Evolutionary conservation across 2,113 vertebrate species (phyloP), one percentile per base, ranked within the genome.

Genomic region (Bufo bufo): DNA sequence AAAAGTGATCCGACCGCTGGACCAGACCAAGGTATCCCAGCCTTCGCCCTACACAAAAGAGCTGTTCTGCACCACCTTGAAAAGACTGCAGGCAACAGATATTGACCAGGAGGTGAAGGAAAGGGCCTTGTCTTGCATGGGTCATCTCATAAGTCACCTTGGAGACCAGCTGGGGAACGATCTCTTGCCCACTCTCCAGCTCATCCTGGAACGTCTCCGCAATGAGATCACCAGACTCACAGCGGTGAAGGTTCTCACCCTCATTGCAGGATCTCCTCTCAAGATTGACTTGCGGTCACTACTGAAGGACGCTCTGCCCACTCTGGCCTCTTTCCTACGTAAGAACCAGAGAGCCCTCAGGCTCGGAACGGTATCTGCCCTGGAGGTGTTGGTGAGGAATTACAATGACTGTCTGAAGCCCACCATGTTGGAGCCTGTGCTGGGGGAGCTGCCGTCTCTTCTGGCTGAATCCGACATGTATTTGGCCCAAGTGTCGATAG

Each of bases 41-140:
- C 93, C 95, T 0, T 95, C 95, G 74, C 96, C 96, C 0, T 97
- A 96, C 0, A 89, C 97, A 45, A 95, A 91, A 89, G 95, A 96
- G 79, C 89, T 99, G 84, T 97, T 97, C 45, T 66, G 92, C 0
- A 94, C 91, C 5, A 97, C 95, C 8, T 90, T 97, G 90, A 96
- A 96, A 87, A 93, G 96, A 74, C 94, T 99, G 87, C 96, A 96
- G 78, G 96, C 98, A 0, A 95, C 97, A 1, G 97, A 99, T 93
- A 97, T 99, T 0, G 98, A 99, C 92, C 98, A 99, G 93, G 97
- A 99, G 90, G 97, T 99, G 72, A 98, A 99, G 89, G 98, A 99
- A 85, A 93, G 95, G n/a, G 97, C 97, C 3, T 97, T 99, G 88
- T 96, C 96, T 88, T 99, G 97, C 90, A 97, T 96, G 96, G 97